Conservation (phyloP, 2,113 vertebrate species). For the Pelodiscus sinensis region DNA sequence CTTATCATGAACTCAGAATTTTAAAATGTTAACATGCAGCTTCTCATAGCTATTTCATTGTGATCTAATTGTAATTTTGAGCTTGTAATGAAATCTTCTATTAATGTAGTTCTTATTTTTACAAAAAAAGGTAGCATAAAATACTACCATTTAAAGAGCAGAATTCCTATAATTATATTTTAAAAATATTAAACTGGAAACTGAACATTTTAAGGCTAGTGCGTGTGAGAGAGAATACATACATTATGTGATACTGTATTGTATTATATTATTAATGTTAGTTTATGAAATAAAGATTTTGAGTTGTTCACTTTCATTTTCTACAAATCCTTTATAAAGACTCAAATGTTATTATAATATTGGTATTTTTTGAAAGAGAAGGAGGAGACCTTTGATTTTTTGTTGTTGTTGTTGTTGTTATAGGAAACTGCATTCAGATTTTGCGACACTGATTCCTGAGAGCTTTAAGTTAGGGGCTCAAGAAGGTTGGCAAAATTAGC, state of each 20-base stretch:
- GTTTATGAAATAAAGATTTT: accelerated
- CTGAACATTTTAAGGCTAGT: accelerated
- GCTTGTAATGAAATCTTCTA: accelerated
- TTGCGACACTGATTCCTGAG: not conserved
- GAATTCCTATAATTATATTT: accelerated
- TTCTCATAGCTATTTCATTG: accelerated
- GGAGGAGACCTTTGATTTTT: not conserved
- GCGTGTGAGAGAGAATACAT: not conserved
- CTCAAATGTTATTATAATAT: not conserved
- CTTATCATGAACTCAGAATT: accelerated
- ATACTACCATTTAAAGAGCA: accelerated
- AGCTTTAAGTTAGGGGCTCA: not conserved
- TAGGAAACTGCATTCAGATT: not conserved
- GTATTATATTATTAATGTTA: accelerated
- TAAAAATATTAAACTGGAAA: accelerated
- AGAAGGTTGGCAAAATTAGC: slow-evolving; percentile 49
- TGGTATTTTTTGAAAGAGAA: not conserved
- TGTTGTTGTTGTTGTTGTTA: not conserved
- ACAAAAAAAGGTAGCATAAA: not conserved
- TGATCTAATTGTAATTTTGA: accelerated
- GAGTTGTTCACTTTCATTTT: not conserved
- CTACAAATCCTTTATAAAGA: not conserved
- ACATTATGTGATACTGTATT: accelerated
- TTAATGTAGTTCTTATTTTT: not conserved
- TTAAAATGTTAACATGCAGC: not conserved